Evolutionary conservation across 2,113 vertebrate species (phyloP).

Genomic region (Trochalopteron elliotii): DNA sequence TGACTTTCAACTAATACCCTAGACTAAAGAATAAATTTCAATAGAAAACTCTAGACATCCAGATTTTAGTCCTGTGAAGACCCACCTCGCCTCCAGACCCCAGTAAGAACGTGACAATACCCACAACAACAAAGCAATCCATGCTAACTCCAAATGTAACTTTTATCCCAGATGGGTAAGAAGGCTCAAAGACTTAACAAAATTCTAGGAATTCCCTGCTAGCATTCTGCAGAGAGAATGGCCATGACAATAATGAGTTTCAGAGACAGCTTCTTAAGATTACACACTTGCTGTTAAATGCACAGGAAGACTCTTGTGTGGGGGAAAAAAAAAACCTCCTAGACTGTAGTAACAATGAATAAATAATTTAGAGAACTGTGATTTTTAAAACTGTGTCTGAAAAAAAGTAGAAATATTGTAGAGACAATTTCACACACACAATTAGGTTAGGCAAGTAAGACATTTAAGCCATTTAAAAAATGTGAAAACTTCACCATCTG

Average conservation of each 20-base stretch:
- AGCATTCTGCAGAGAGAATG: fast-evolving
- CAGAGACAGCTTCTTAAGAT: background rate
- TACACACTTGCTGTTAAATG: background rate
- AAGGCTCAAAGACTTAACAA: background rate
- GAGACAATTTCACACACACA: background rate
- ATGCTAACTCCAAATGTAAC: background rate
- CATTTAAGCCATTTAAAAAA: background rate
- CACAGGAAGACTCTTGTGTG: background rate
- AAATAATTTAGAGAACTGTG: background rate
- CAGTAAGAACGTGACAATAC: background rate
- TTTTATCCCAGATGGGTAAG: background rate
- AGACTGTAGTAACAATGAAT: background rate
- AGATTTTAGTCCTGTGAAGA: background rate
- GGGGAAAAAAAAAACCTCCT: background rate
- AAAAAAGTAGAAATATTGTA: background rate
- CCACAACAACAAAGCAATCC: background rate
- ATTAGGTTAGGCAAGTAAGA: background rate
- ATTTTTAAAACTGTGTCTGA: background rate
- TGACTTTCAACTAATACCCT: background rate
- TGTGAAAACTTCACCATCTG: background rate
- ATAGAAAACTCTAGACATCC: background rate
- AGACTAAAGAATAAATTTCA: background rate
- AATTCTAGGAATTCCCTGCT: background rate
- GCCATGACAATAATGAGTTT: fast-evolving
- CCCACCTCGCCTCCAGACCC: background rate